phyloP scores from a whole-genome alignment of 2,888 invertebrate genomes.

The Parnassius mnemosyne region DNA sequence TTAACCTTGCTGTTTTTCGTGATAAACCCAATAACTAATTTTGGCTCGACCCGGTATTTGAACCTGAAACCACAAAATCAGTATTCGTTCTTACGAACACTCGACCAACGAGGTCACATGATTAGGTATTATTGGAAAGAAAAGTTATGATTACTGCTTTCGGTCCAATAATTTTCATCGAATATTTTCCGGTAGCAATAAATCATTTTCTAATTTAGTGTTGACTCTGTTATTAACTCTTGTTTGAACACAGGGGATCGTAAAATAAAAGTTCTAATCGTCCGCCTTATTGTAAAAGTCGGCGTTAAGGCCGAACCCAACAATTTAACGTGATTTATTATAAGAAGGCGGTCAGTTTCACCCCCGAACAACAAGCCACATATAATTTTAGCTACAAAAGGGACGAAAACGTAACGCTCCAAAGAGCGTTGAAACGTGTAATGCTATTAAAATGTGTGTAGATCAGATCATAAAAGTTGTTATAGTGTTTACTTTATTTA shows the following conservation, averaged over 20 bases:
- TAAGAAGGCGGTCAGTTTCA: not conserved
- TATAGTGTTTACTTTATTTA: no score
- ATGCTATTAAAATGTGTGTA: not conserved
- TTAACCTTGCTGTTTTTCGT: no score
- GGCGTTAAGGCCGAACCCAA: not conserved
- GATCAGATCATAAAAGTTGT: no score
- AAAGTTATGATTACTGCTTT: no score
- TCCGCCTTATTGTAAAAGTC: not conserved
- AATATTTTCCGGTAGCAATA: not conserved
- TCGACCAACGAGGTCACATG: no score
- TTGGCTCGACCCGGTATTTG: no score
- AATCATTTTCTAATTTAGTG: not conserved
- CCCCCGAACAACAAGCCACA: not conserved
- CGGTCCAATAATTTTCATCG: no score
- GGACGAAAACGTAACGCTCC: not conserved
- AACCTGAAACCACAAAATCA: no score
- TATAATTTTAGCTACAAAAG: not conserved
- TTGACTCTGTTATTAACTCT: not conserved
- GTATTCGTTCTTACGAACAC: no score
- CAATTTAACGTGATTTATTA: conserved; percentile 7
- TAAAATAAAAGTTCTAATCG: conserved; percentile 5
- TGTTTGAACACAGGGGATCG: not conserved
- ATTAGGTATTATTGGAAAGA: no score
- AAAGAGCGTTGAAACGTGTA: not conserved
- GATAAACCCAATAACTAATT: no score